Evolutionary conservation across 2,888 invertebrate species (phyloP).

Genomic region (Hydropsyche betteni): DNA sequence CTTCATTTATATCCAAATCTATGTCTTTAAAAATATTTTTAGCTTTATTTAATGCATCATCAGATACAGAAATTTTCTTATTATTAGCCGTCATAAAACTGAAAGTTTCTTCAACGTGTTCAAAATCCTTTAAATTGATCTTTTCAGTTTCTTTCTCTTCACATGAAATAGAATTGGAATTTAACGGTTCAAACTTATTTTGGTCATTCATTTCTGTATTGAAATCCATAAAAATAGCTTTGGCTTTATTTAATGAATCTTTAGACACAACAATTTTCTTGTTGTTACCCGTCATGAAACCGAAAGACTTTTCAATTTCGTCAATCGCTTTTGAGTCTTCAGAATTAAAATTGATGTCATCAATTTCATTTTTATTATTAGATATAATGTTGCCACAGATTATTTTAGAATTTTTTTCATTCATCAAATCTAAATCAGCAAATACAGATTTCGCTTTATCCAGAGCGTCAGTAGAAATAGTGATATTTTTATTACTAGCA

Average conservation of each 20-base stretch:
- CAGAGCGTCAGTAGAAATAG: slow-evolving; percentile 39
- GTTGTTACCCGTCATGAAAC: slow-evolving; percentile 37
- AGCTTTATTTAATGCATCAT: slow-evolving; percentile 47
- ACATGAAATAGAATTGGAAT: slow-evolving; percentile 55
- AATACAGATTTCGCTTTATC: slow-evolving; percentile 56
- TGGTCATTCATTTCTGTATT: too few relatives aligned
- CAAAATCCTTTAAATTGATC: neutral
- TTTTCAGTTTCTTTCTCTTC: slow-evolving; percentile 52
- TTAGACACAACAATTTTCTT: slow-evolving; percentile 53
- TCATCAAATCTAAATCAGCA: slow-evolving; percentile 53
- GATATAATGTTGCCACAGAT: slow-evolving; percentile 51
- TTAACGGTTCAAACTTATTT: too few relatives aligned
- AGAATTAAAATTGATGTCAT: slow-evolving; percentile 55
- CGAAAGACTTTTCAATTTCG: neutral
- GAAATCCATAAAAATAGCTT: slow-evolving; percentile 52
- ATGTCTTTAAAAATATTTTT: slow-evolving; percentile 51
- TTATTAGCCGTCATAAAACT: slow-evolving; percentile 55
- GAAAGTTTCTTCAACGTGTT: neutral
- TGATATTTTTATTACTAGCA: slow-evolving; percentile 55
- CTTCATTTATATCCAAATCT: slow-evolving; percentile 9
- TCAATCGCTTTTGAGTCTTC: neutral
- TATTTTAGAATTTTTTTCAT: slow-evolving; percentile 12
- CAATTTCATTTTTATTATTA: slow-evolving; percentile 53
- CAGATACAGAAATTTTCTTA: slow-evolving; percentile 53
- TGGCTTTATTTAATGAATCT: slow-evolving; percentile 48